A percentile compares a stretch with the other conserved stretches of the same genome.
These are phyloP conservation scores for Zaprionus inermis DNA, from an alignment of 1,140 invertebrate species.

Conservation along the genomic window DNA sequence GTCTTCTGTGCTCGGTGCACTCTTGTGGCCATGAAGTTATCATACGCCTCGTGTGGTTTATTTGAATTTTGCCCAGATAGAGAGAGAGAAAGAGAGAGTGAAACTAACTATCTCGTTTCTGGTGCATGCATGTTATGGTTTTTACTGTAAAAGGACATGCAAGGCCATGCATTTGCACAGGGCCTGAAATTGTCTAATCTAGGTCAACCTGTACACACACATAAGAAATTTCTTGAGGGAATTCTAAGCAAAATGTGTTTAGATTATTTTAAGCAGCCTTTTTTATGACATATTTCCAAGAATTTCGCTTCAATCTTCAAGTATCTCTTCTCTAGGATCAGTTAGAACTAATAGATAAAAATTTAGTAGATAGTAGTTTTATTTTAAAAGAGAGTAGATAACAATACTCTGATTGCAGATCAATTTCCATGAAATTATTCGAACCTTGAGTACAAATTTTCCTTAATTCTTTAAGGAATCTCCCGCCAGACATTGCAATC, in stretches of 20 bases:
- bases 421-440: neutral
- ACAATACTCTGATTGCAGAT: neutral
- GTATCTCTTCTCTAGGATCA: no score
- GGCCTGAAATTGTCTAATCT: neutral
- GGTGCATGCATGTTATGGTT: neutral
- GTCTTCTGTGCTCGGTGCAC: constrained; percentile 8
- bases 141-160: neutral
- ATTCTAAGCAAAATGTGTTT: neutral
- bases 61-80: constrained; percentile 27
- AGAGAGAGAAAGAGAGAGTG: neutral
- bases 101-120: neutral
- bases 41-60: constrained; percentile 53
- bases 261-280: neutral
- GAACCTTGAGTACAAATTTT: neutral
- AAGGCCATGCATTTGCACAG: neutral
- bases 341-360: no score
- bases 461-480: neutral
- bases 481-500: constrained; percentile 10
- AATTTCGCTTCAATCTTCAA: no score
- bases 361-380: no score
- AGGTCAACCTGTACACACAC: neutral
- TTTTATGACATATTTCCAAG: neutral
- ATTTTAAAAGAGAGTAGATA: no score
- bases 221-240: neutral
- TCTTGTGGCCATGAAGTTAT: constrained; percentile 42